Evolutionary conservation across 1,140 invertebrate genomes (phyloP).

Genomic region (Chrysomallon squamiferum): DNA sequence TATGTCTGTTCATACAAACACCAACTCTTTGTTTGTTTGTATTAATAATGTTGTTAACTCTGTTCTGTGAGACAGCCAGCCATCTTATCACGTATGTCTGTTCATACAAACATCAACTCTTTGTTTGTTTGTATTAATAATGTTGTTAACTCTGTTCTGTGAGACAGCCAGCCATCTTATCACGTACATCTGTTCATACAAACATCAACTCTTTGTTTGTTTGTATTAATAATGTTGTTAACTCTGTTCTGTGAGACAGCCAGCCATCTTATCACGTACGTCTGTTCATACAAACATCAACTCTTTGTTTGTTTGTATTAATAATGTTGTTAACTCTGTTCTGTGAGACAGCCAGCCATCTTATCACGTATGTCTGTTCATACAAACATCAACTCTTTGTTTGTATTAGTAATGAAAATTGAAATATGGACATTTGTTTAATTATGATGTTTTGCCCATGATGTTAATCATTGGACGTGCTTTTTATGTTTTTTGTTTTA

Average conservation of each 20-base stretch:
- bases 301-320: not conserved
- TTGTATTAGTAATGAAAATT: too few relatives aligned
- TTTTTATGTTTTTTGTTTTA: too few relatives aligned
- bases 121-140: not conserved
- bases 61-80: conserved; percentile 96
- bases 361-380: not conserved
- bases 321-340: not conserved
- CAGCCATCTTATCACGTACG: not conserved
- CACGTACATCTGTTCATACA: conserved; percentile 74
- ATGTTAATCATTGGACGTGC: too few relatives aligned
- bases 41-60: conserved; percentile 75
- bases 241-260: not conserved
- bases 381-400: too few relatives aligned
- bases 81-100: conserved; percentile 92
- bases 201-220: too few relatives aligned
- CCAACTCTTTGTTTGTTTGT: too few relatives aligned
- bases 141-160: conserved; percentile 92
- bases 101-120: too few relatives aligned
- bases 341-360: not conserved
- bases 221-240: too few relatives aligned
- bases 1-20: conserved; percentile 69
- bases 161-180: conserved; percentile 98
- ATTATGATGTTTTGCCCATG: too few relatives aligned
- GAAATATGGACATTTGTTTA: too few relatives aligned
- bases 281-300: not conserved